Conservation (phyloP, 2,113 vertebrate species). For the Hippocampus abdominalis region DNA sequence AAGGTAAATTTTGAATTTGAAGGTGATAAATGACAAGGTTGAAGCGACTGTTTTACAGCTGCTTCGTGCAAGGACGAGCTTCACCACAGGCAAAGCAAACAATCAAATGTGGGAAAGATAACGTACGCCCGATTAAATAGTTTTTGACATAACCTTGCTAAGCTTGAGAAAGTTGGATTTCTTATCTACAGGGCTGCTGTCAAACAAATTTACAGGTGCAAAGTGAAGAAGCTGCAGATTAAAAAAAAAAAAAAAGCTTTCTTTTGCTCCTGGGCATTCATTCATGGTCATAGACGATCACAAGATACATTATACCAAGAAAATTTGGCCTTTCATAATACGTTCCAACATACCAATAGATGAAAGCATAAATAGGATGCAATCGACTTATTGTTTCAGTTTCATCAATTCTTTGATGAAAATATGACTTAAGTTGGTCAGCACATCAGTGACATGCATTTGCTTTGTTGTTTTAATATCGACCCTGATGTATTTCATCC, state of each 20-base stretch:
- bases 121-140: slow-evolving; percentile 18
- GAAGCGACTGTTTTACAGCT: slow-evolving; percentile 2
- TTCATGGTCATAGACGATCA: no score
- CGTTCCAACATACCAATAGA: background rate
- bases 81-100: background rate
- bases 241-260: background rate
- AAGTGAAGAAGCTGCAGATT: background rate
- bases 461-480: no score
- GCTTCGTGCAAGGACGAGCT: slow-evolving; percentile 9
- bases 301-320: background rate
- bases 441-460: no score
- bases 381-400: no score
- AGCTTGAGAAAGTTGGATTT: slow-evolving; percentile 7
- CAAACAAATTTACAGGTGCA: background rate
- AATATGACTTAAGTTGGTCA: no score
- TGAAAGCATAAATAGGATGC: background rate
- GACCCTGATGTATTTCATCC: no score
- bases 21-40: slow-evolving; percentile 28
- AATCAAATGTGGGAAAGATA: slow-evolving; percentile 8
- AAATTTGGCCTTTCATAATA: background rate
- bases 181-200: slow-evolving; percentile 18
- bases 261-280: background rate
- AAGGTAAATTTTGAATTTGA: slow-evolving; percentile 21
- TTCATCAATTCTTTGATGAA: no score
- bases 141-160: slow-evolving; percentile 15